Conservation (phyloP, 2,888 invertebrate species). For the Prosapia bicincta region DNA sequence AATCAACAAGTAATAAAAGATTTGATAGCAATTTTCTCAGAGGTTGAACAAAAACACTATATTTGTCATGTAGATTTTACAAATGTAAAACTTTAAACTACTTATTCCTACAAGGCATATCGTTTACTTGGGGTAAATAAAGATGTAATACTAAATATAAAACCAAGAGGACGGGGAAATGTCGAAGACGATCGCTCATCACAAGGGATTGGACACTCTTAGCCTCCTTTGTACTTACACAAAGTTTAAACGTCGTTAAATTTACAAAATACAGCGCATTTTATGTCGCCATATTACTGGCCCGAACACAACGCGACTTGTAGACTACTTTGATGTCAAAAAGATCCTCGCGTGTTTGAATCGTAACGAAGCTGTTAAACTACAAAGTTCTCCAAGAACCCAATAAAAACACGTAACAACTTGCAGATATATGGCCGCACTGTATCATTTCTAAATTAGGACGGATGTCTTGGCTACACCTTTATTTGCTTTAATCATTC, state of each 20-base stretch:
- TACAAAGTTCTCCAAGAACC: neutral
- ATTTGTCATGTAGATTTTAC: no score
- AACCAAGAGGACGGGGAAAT: no score
- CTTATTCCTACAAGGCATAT: no score
- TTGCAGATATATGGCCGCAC: neutral
- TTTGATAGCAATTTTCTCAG: no score
- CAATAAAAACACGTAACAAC: neutral
- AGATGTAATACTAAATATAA: no score
- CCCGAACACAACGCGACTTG: neutral
- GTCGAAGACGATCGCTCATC: no score
- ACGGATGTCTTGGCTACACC: neutral
- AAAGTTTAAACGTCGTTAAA: neutral
- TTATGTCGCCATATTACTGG: neutral
- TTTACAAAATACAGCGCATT: neutral
- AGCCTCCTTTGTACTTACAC: no score
- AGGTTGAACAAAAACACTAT: no score
- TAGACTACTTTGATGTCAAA: neutral
- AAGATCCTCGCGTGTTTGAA: neutral
- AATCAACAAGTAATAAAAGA: no score
- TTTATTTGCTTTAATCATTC: neutral
- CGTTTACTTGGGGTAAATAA: no score
- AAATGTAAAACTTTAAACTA: no score
- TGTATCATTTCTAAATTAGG: slow-evolving; percentile 2
- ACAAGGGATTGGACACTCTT: no score
- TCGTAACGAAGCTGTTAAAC: neutral